Evolutionary conservation across 2,113 vertebrate species (phyloP), one percentile per base, ranked within the genome.

Genomic region (Thunnus thynnus): DNA sequence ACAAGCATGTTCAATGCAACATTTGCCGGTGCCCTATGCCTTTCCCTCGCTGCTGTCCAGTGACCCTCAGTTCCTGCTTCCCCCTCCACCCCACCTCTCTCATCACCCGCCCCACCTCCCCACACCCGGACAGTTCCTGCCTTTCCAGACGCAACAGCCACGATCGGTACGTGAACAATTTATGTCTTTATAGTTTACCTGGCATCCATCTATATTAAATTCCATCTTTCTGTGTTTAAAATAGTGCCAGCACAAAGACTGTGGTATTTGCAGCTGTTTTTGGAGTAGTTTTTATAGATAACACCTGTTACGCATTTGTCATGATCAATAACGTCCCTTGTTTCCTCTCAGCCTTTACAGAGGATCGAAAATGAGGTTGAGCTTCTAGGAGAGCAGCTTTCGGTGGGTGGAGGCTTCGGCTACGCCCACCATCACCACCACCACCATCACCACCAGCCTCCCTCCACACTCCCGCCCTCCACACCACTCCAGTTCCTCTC

Each of bases 301-400:
- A 86, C 25, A 47, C 25, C 14, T 32, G 13, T 47, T 5, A 1
- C 56, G 4, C 27, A 41, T 54, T 80, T 10, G 13, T 57, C 56
- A 20, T 18, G 27, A 48, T 61, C 1, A 1, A 50, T 71, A 63
- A 80, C 36, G 1, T 9, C 7, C 3, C 54, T 25, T 51, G 11
- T 66, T 63, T 69, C 41, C 79, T 63, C 20, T 17, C 89, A 99
- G 97, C 98, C 98, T 12, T 94, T 99, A 92, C 98, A 99, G 87
- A 97, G 97, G 89, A 99, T 99, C 84, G 98, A 99, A 91, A 99
- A 99, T 73, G 98, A 99, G 72, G 98, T 99, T 62, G 98, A 99
- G 80, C 94, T 99, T 63, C 93, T 99, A 72, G 97, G 97, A 82
- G 98, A 99, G 68, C 98, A 99, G 92, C 95, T 98, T 88, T 96